These are phyloP conservation scores for Leucozona laternaria DNA, from an alignment of 2,888 invertebrate genomes.

Conservation along the genomic window DNA sequence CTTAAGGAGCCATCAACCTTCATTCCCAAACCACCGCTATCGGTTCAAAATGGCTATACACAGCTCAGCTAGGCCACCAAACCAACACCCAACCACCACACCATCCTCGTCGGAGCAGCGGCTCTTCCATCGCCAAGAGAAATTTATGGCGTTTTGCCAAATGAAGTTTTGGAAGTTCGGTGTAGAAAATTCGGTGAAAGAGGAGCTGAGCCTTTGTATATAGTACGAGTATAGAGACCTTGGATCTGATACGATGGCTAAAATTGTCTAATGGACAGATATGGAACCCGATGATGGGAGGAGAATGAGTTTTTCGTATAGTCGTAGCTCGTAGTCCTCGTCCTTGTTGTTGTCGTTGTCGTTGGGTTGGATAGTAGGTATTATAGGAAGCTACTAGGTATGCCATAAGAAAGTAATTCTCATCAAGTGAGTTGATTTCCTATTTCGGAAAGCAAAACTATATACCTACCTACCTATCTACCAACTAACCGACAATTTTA, in stretches of 20 bases:
- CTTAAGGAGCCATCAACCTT: constrained; percentile 46
- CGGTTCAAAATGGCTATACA: constrained; percentile 22
- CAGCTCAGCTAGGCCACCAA: constrained; percentile 21
- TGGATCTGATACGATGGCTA: constrained; percentile 67
- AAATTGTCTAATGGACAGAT: constrained; percentile 75
- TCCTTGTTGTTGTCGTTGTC: no score
- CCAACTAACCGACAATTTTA: constrained; percentile 24
- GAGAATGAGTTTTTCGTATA: constrained; percentile 10
- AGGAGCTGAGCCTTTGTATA: constrained; percentile 23
- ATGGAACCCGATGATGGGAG: constrained; percentile 62
- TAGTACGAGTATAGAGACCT: constrained; percentile 37
- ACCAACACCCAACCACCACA: not conserved
- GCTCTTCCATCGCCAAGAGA: constrained; percentile 30
- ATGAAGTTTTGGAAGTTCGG: constrained; percentile 68
- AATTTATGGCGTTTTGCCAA: constrained; percentile 74
- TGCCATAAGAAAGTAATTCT: constrained; percentile 71
- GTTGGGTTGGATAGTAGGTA: constrained; percentile 3
- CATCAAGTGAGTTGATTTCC: constrained; percentile 74
- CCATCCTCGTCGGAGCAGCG: not conserved
- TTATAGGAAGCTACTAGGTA: constrained; percentile 42
- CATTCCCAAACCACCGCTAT: constrained; percentile 20
- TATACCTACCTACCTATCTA: not conserved
- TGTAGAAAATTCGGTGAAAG: constrained; percentile 51
- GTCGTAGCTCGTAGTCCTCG: not conserved
- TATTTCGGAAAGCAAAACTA: constrained; percentile 59